These are phyloP conservation scores for Glaucopsyche alexis DNA, from an alignment of 2,888 invertebrate genomes.

Conservation along the genomic window DNA sequence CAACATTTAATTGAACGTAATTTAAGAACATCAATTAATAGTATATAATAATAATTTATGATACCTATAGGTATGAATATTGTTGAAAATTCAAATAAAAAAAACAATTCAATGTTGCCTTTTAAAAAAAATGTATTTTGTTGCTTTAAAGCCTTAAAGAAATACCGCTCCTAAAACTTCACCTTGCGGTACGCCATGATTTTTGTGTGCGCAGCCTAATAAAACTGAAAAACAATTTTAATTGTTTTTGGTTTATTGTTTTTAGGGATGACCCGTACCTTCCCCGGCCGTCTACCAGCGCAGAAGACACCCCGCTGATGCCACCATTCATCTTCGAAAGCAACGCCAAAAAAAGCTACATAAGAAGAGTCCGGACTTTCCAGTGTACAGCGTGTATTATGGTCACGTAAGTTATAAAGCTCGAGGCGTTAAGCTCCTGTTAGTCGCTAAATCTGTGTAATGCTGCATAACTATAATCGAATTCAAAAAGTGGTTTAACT, in stretches of 20 bases:
- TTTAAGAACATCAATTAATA: too few relatives aligned
- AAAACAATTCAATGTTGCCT: neutral
- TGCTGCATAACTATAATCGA: too few relatives aligned
- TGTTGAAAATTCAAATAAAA: too few relatives aligned
- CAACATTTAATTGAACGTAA: too few relatives aligned
- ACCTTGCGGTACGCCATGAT: neutral
- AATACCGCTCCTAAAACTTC: neutral
- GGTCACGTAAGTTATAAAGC: constrained; percentile 1
- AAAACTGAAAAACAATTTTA: neutral
- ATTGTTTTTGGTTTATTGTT: neutral
- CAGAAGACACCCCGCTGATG: neutral
- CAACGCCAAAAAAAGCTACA: neutral
- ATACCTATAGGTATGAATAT: too few relatives aligned
- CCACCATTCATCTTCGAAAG: neutral
- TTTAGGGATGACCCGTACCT: neutral
- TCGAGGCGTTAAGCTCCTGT: neutral
- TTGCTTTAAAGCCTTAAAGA: neutral
- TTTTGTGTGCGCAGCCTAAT: neutral
- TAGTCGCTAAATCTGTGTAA: too few relatives aligned
- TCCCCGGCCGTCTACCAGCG: neutral
- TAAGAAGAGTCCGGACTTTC: neutral
- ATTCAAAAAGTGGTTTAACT: too few relatives aligned
- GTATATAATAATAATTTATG: too few relatives aligned
- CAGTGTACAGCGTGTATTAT: constrained; percentile 15
- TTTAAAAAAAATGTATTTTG: neutral